Conservation (phyloP, 2,113 vertebrate species). For the Ciconia boyciana region DNA sequence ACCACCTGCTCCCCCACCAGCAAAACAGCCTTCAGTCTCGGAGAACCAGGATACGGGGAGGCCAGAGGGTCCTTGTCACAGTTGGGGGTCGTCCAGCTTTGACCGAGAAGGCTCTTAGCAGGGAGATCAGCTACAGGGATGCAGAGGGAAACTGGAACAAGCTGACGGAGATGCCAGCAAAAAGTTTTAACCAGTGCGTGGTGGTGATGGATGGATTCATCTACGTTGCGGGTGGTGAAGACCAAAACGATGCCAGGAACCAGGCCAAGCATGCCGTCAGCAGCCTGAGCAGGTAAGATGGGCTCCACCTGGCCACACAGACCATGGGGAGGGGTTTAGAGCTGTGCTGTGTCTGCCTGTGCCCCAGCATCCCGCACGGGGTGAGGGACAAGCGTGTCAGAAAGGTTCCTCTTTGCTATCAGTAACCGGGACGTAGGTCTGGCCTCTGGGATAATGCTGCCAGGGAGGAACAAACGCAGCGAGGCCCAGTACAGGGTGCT, state of each 20-base stretch:
- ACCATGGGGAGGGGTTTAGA: background rate
- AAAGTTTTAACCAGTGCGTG: slow-evolving; percentile 87
- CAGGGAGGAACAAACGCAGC: background rate
- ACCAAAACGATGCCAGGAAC: slow-evolving; percentile 85
- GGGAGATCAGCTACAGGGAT: slow-evolving; percentile 79
- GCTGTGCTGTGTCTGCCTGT: background rate
- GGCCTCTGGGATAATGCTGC: background rate
- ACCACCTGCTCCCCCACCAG: slow-evolving; percentile 85
- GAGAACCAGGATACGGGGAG: slow-evolving; percentile 76
- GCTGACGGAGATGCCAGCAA: slow-evolving; percentile 81
- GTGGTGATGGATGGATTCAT: slow-evolving; percentile 86
- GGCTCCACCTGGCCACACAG: background rate
- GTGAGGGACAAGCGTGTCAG: rapidly evolving
- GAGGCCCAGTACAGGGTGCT: background rate
- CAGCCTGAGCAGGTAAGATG: slow-evolving; percentile 77
- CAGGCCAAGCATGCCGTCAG: slow-evolving; percentile 85
- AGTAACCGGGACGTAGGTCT: background rate
- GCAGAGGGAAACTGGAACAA: slow-evolving; percentile 79
- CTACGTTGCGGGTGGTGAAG: slow-evolving; percentile 82
- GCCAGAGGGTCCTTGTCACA: slow-evolving; percentile 75
- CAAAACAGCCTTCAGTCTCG: slow-evolving; percentile 82
- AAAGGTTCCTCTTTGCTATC: background rate
- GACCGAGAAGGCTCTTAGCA: slow-evolving; percentile 81
- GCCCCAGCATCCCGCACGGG: background rate
- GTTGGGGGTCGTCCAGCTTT: slow-evolving; percentile 78